A percentile compares a stretch with the other conserved stretches of the same genome.
Evolutionary conservation across 2,888 invertebrate genomes (phyloP).

Genomic region (Sphinx pinastri): DNA sequence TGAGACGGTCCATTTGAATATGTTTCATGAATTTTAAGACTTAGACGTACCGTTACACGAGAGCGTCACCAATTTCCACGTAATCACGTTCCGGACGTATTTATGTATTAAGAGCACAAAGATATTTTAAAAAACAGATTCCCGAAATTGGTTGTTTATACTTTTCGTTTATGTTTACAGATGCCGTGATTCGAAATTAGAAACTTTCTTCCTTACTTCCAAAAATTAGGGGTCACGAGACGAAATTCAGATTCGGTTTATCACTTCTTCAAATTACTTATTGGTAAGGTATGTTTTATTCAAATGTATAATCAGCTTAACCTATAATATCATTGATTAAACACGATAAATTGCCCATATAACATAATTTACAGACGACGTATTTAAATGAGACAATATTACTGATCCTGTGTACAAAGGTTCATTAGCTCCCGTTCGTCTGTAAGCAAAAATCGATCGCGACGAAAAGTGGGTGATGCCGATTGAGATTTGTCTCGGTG

Average conservation of each 20-base stretch:
- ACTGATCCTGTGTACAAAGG: conserved; percentile 14
- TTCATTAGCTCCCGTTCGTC: conserved; percentile 22
- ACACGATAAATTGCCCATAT: conserved; percentile 22
- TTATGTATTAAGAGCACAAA: conserved; percentile 34
- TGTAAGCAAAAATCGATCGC: conserved; percentile 22
- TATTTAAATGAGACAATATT: conserved; percentile 13
- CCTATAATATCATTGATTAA: too few species aligned
- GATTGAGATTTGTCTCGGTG: conserved; percentile 12
- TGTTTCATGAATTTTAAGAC: conserved; percentile 48
- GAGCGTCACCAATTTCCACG: conserved; percentile 41
- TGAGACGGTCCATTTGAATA: conserved; percentile 44
- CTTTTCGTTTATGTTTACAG: too few species aligned
- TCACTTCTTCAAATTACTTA: too few species aligned
- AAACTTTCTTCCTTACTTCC: too few species aligned
- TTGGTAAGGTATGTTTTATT: too few species aligned
- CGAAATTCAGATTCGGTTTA: too few species aligned
- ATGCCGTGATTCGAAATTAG: too few species aligned
- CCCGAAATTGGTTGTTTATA: background rate
- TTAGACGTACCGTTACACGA: conserved; percentile 46
- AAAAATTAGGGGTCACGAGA: too few species aligned
- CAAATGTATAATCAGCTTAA: too few species aligned
- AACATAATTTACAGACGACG: background rate
- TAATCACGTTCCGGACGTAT: conserved; percentile 34
- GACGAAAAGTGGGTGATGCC: conserved; percentile 13
- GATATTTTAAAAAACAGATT: background rate